Percentiles rank a stretch among this genome's conserved stretches.
phyloP scores from a whole-genome alignment of 2,888 invertebrate genomes.

The Phengaris arion region DNA sequence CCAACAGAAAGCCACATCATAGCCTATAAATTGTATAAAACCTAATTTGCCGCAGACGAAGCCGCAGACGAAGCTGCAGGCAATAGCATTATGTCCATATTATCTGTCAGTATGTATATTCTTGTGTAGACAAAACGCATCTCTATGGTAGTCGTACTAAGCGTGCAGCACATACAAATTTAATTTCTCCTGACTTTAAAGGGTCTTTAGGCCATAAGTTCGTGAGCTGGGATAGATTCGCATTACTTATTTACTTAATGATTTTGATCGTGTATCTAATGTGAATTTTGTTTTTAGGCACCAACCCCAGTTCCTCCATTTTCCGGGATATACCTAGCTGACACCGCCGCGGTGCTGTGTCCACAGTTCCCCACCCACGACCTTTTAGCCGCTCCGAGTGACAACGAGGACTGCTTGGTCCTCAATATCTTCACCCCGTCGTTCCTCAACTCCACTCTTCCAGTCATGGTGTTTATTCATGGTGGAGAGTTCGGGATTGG shows the following conservation, averaged over 20 bases:
- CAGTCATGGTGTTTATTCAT: slow-evolving; percentile 73
- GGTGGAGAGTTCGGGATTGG: slow-evolving; percentile 74
- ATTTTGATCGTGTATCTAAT: not conserved
- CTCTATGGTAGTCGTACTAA: too few relatives aligned
- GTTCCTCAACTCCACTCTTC: slow-evolving; percentile 49
- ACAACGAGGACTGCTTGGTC: slow-evolving; percentile 70
- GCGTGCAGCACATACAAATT: too few relatives aligned
- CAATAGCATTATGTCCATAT: too few relatives aligned
- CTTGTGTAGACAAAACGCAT: too few relatives aligned
- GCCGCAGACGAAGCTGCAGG: too few relatives aligned
- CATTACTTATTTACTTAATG: not conserved
- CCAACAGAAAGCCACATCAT: too few relatives aligned
- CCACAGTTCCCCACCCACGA: slow-evolving; percentile 66
- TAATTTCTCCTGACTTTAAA: too few relatives aligned
- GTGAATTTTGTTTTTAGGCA: slow-evolving; percentile 47
- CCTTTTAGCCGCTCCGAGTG: slow-evolving; percentile 62
- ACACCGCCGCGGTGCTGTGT: slow-evolving; percentile 59
- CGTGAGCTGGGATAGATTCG: too few relatives aligned
- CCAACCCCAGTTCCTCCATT: slow-evolving; percentile 56
- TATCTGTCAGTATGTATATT: too few relatives aligned
- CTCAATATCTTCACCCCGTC: slow-evolving; percentile 67
- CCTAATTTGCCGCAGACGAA: too few relatives aligned
- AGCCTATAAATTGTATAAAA: too few relatives aligned
- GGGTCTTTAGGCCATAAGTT: too few relatives aligned
- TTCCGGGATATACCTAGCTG: slow-evolving; percentile 60